Percentiles rank a stretch among this genome's conserved stretches.
Evolutionary conservation across 2,888 invertebrate genomes (phyloP).

Genomic region (Syritta pipiens): DNA sequence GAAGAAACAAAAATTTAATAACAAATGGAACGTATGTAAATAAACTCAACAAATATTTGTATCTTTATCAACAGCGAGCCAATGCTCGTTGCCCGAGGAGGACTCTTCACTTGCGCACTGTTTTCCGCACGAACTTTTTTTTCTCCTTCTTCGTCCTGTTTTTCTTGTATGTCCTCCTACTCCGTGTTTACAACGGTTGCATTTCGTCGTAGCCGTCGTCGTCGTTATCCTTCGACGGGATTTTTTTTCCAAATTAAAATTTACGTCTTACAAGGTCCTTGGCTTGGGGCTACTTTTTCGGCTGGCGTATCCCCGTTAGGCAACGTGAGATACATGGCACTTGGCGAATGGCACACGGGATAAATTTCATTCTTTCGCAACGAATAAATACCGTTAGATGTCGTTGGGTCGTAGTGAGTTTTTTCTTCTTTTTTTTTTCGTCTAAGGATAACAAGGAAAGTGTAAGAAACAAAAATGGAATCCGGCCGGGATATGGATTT

Average conservation of each 20-base stretch:
- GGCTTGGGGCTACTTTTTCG: conserved; percentile 54
- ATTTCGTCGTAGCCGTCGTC: not conserved
- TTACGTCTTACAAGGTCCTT: conserved; percentile 52
- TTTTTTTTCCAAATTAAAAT: conserved; percentile 60
- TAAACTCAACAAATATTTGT: conserved; percentile 63
- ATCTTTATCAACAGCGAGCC: conserved; percentile 46
- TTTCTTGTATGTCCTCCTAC: not conserved
- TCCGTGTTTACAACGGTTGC: conserved; percentile 8
- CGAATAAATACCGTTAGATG: too few relatives aligned
- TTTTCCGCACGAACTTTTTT: conserved; percentile 4
- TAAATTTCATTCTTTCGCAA: not conserved
- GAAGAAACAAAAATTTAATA: conserved; percentile 54
- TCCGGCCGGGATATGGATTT: too few relatives aligned
- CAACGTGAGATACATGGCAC: conserved; percentile 30
- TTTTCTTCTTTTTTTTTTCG: too few relatives aligned
- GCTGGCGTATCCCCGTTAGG: conserved; percentile 28
- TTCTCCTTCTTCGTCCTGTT: not conserved
- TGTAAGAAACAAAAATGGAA: too few relatives aligned
- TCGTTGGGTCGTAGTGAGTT: too few relatives aligned
- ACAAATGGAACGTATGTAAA: conserved; percentile 54
- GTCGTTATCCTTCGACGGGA: conserved; percentile 17
- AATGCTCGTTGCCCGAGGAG: conserved; percentile 45
- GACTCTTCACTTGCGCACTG: conserved; percentile 40
- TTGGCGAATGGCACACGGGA: conserved; percentile 13
- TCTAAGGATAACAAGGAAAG: too few relatives aligned